These are phyloP conservation scores for Patella ulyssiponensis DNA, from an alignment of 2,888 invertebrate genomes.

Conservation along the genomic window DNA sequence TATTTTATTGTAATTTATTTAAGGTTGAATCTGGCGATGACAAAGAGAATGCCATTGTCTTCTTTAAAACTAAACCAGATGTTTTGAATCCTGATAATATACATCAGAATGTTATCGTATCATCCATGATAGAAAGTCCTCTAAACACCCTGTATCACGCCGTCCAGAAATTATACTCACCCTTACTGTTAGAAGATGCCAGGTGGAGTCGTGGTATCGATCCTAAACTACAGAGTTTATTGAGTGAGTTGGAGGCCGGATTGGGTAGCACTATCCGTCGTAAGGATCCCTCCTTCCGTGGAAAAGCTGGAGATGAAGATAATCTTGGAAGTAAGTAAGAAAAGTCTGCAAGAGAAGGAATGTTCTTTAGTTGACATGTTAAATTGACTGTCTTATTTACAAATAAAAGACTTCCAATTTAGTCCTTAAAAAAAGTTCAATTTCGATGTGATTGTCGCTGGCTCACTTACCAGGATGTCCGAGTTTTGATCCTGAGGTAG, in stretches of 20 bases:
- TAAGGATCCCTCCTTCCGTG: conserved; percentile 61
- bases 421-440: too few relatives aligned
- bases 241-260: conserved; percentile 74
- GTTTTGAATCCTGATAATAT: conserved; percentile 78
- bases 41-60: conserved; percentile 74
- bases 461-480: too few relatives aligned
- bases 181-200: conserved; percentile 71
- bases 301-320: conserved; percentile 55
- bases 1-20: conserved; percentile 23
- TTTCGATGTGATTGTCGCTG: too few relatives aligned
- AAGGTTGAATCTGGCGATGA: conserved; percentile 71
- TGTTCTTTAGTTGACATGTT: too few relatives aligned
- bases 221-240: conserved; percentile 74
- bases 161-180: conserved; percentile 77
- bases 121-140: conserved; percentile 78
- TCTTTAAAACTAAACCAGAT: conserved; percentile 78
- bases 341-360: too few relatives aligned
- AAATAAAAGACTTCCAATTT: too few relatives aligned
- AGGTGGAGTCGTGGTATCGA: conserved; percentile 72
- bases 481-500: too few relatives aligned
- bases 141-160: conserved; percentile 77
- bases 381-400: too few relatives aligned
- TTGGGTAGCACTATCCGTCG: conserved; percentile 72
- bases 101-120: conserved; percentile 76
- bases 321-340: conserved; percentile 62